Base-by-base conservation (phyloP, 2,113 vertebrate species). In the Nibea coibor region DNA sequence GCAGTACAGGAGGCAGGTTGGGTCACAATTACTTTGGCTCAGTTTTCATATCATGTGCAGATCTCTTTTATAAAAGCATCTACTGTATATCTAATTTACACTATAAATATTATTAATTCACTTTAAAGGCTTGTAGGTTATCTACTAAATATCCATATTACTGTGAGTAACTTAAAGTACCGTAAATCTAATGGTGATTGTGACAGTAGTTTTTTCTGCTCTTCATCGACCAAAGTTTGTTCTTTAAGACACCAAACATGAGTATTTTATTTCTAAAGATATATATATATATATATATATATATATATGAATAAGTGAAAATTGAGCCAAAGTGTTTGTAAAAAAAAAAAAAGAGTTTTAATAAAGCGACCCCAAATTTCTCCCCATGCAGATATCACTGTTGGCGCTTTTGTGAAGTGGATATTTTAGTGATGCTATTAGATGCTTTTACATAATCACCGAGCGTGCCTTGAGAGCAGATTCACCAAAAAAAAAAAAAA, bases 401-500 rank as follows among this genome's bases (percentile, higher is more conserved):
- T 39, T n/a, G 53, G 26, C n/a, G 35, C 39, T 24, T 73, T 24
- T 22, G 20, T 51, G 47, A 11, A 14, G 10, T 39, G 22, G 24
- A 58, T 10, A 10, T 16, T 43, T n/a, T 11, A 2, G 5, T 10
- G n/a, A 10, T 12, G 39, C 61, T 14, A 4, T 53, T 8, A 47
- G 54, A 1, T 19, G 65, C 16, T 50, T 1, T 5, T 12, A n/a
- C 8, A 63, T 7, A 57, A 67, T 26, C 50, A 39, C 50, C 22
- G 19, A 0, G 17, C 17, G 62, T 58, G 48, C 56, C 71, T 62
- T 28, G 1, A 24, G 47, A 57, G 24, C n/a, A 51, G 67, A 68
- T 68, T 73, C 56, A 58, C 56, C 51, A 28, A 72, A 72, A 72
- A 78, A 14, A 14, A 4, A 58, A 58, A 48, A 45, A 28, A 72